A percentile compares a stretch with the other conserved stretches of the same genome.
phyloP scores from a whole-genome alignment of 2,113 vertebrate genomes.

The Athene cunicularia region DNA sequence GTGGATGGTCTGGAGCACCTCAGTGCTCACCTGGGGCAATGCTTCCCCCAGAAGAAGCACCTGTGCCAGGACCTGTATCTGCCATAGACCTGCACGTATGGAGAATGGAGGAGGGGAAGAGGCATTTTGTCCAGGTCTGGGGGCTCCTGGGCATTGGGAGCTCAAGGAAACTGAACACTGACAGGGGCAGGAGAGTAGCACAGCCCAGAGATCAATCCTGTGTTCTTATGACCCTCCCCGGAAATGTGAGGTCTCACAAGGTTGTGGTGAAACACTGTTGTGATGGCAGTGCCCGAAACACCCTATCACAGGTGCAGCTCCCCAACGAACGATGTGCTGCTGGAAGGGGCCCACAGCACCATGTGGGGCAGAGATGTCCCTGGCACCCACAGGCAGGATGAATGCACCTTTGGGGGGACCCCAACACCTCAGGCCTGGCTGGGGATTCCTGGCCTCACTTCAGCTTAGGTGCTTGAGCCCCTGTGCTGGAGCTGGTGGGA shows the following conservation, averaged over 20 bases:
- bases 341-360: background rate
- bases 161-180: background rate
- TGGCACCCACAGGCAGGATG: background rate
- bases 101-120: background rate
- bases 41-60: background rate
- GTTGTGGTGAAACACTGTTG: background rate
- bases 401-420: background rate
- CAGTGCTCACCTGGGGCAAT: fast-evolving
- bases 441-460: background rate
- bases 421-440: background rate
- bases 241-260: background rate
- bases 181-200: background rate
- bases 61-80: background rate
- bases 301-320: background rate
- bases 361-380: background rate
- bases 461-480: background rate
- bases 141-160: background rate
- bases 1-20: background rate
- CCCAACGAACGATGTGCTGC: background rate
- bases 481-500: background rate
- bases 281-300: fast-evolving
- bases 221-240: fast-evolving
- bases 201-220: background rate
- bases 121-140: background rate
- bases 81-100: background rate